A percentile compares a stretch with the other conserved stretches of the same genome.
phyloP scores from a whole-genome alignment of 1,140 invertebrate genomes.

The Hylaeus volcanicus region DNA sequence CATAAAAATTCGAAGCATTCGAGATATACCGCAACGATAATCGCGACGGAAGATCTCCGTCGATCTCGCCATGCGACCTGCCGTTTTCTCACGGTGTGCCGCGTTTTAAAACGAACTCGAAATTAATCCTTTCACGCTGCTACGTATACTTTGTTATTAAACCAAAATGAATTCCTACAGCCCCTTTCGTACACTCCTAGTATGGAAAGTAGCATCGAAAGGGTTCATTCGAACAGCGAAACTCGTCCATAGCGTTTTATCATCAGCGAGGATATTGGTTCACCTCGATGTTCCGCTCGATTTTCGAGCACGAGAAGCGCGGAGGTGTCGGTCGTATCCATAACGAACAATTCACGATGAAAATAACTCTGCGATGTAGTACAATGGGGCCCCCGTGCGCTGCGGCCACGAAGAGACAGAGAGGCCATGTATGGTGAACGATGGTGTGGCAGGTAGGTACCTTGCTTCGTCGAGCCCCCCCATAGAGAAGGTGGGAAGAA shows the following conservation, averaged over 20 bases:
- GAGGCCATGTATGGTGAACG: constrained; percentile 64
- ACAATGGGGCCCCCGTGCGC: constrained; percentile 57
- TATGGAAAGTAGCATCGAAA: too few species aligned
- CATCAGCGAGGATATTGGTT: neutral
- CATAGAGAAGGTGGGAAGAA: constrained; percentile 46
- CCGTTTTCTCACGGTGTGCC: constrained; percentile 16
- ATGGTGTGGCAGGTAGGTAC: constrained; percentile 54
- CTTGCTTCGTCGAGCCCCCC: constrained; percentile 45
- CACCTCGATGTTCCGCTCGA: constrained; percentile 21
- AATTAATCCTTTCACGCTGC: constrained; percentile 16
- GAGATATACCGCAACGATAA: constrained; percentile 8
- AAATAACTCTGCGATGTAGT: constrained; percentile 50
- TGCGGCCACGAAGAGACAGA: constrained; percentile 45
- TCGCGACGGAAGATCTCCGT: neutral
- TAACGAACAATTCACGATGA: constrained; percentile 52
- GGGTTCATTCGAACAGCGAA: constrained; percentile 25
- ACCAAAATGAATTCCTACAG: too few species aligned
- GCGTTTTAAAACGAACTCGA: constrained; percentile 11
- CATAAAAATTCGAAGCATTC: neutral
- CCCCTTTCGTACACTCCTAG: too few species aligned
- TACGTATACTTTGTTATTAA: too few species aligned
- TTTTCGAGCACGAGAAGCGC: constrained; percentile 28
- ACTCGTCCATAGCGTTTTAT: neutral
- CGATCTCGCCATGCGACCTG: neutral
- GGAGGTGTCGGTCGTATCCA: constrained; percentile 48